Evolutionary conservation across 1,140 invertebrate genomes (phyloP), one percentile per base, ranked within the genome.

Genomic region (Drosophila biarmipes): DNA sequence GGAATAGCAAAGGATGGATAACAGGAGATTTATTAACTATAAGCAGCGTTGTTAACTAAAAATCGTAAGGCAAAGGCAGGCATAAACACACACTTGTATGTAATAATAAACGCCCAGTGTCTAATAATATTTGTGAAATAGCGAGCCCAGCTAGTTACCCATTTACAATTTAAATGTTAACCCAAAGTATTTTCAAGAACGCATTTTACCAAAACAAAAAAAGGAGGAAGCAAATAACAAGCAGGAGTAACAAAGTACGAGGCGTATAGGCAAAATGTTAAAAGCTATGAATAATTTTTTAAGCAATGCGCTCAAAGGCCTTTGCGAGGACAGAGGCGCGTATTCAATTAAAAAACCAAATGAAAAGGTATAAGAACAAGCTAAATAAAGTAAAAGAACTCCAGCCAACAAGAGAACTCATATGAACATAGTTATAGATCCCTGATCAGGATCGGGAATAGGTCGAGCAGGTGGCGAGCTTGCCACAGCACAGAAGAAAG

Each of bases 41-140:
- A 87, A 87, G 84, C 53, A 80, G 78, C 62, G 82, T 85, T 89
- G 84, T 89, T 85, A 74, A 90, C 79, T 84, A 89, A 90, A 84
- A 42, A 67, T 12, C 17, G 34, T 37, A 45, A 54, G 58, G 40
- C 35, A 63, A 53, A 53, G 57, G 49, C 58, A 71, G 40, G 49
- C 45, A 57, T 58, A 74, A 56, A 75, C 61, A 56, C 53, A 76
- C 55, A 73, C 67, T 85, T 84, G 61, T 85, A 85, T 80, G 72
- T 80, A 84, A 80, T 82, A 73, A 76, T 62, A 68, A 80, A 73
- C 34, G 56, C 68, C 56, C 73, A 57, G 43, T 82, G 86, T 87
- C 73, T 89, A 87, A 87, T 77, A 76, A 76, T 72, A 78, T 58
- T 35, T 78, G 76, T 66, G 55, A 78, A 78, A 79, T 73, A 79